Conservation (phyloP, 37 sponge, comb jelly and placozoan species). For the Agelas oroides region DNA sequence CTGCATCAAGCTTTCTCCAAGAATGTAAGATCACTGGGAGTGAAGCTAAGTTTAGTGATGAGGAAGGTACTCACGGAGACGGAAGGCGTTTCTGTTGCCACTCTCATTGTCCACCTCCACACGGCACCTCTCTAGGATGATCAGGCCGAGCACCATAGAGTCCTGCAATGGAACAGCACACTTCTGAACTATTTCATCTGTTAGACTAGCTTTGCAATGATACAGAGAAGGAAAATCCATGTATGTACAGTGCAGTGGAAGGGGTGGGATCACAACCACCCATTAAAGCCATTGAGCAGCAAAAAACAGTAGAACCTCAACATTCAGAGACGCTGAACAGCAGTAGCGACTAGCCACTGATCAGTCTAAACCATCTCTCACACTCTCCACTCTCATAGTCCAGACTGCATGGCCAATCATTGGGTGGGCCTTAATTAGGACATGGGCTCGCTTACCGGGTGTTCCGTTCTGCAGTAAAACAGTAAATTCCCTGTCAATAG, state of each 20-base stretch:
- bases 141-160: conserved; percentile 47
- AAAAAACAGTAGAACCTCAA: too few relatives aligned
- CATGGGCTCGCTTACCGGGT: conserved; percentile 33
- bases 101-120: conserved; percentile 58
- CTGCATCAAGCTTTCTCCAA: too few relatives aligned
- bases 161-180: conserved; percentile 25
- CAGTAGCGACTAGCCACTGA: too few relatives aligned
- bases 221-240: neutral
- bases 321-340: too few relatives aligned
- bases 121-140: conserved; percentile 64
- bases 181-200: neutral
- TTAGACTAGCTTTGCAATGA: neutral
- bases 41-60: neutral
- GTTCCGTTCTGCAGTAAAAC: conserved; percentile 71
- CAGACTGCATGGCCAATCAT: neutral
- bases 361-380: too few relatives aligned
- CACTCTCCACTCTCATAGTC: too few relatives aligned
- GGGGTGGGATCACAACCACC: too few relatives aligned
- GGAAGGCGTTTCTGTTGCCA: conserved; percentile 68
- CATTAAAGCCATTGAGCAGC: too few relatives aligned
- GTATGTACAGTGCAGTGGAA: neutral
- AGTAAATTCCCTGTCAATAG: conserved; percentile 77
- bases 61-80: conserved; percentile 37
- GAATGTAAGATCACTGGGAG: too few relatives aligned
- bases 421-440: too few relatives aligned